Evolutionary conservation across 1,140 invertebrate species (phyloP).

Genomic region (Pinna nobilis): DNA sequence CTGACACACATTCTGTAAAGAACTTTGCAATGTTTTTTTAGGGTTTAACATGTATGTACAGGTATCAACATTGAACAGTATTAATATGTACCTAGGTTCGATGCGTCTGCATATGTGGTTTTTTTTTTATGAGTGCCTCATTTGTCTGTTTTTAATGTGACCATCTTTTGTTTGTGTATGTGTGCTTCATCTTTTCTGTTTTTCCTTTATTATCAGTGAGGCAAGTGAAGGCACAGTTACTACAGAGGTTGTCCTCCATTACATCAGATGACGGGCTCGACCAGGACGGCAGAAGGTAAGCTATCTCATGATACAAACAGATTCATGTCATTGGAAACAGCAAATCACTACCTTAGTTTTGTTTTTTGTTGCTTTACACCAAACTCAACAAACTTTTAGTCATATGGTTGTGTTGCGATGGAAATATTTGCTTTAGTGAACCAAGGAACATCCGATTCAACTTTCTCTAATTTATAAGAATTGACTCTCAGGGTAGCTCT

Average conservation of each 20-base stretch:
- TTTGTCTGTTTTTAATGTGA: too few species aligned
- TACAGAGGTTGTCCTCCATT: background rate
- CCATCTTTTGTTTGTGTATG: too few species aligned
- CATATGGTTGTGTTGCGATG: too few species aligned
- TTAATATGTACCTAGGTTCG: background rate
- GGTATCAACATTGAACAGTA: background rate
- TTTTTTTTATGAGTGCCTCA: background rate
- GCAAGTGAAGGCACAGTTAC: background rate
- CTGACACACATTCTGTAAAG: too few species aligned
- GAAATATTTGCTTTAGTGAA: too few species aligned
- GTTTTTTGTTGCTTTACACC: too few species aligned
- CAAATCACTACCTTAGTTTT: too few species aligned
- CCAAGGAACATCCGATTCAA: too few species aligned
- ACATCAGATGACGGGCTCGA: background rate
- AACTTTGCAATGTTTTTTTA: background rate
- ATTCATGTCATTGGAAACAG: too few species aligned
- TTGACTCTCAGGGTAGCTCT: too few species aligned
- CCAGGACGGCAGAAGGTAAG: background rate
- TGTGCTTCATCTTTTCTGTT: constrained; percentile 1
- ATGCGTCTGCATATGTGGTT: background rate
- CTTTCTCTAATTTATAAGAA: too few species aligned
- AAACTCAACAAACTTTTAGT: background rate
- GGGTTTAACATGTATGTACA: background rate
- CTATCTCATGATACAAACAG: too few species aligned
- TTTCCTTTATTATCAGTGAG: background rate